Conservation (phyloP, 2,888 invertebrate species). For the Phortica magna region DNA sequence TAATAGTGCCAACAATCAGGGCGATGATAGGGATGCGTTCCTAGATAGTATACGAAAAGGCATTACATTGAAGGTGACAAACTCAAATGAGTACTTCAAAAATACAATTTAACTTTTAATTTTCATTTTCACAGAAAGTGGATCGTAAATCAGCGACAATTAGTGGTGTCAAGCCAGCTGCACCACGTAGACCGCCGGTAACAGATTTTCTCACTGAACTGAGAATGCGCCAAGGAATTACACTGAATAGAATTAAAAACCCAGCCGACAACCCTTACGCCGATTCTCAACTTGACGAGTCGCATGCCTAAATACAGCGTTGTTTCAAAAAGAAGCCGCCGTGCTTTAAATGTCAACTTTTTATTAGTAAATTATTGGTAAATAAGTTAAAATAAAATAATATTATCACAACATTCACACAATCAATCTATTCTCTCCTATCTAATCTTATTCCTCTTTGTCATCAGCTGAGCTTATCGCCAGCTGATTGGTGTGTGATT, state of each 20-base stretch:
- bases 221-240: conserved; percentile 61
- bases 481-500: background rate
- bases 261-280: conserved; percentile 64
- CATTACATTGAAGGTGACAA: conserved; percentile 64
- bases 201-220: conserved; percentile 66
- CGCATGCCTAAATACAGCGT: conserved; percentile 53
- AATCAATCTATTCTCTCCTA: background rate
- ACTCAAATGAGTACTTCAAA: background rate
- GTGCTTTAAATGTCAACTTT: background rate
- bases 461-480: too few species aligned
- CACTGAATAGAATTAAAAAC: conserved; percentile 60
- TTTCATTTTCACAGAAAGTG: conserved; percentile 62
- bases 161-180: conserved; percentile 62
- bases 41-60: conserved; percentile 68
- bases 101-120: background rate
- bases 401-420: background rate
- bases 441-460: too few species aligned
- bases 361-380: background rate
- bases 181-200: conserved; percentile 61
- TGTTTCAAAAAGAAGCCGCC: background rate
- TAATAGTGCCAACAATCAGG: conserved; percentile 26
- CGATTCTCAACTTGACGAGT: conserved; percentile 56
- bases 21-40: conserved; percentile 60
- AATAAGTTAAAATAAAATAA: background rate
- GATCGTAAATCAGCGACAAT: conserved; percentile 68